Percentiles rank a stretch among this genome's conserved stretches.
phyloP scores from a whole-genome alignment of 2,888 invertebrate species.

The Agrochola litura region DNA sequence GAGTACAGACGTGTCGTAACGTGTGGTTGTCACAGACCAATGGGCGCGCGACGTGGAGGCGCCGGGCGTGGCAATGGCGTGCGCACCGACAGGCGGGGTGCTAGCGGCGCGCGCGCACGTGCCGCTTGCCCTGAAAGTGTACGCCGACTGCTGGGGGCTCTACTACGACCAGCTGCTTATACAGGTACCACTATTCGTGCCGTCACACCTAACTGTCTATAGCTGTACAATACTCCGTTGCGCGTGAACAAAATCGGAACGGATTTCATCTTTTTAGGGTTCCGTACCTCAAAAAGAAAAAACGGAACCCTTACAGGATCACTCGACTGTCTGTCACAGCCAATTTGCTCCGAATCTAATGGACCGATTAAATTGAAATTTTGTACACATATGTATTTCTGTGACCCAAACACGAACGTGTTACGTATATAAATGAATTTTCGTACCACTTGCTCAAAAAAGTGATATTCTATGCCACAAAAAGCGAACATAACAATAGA shows the following conservation, averaged over 20 bases:
- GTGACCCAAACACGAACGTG: too few species aligned
- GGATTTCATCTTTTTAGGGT: not conserved
- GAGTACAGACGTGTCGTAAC: not conserved
- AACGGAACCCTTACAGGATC: too few species aligned
- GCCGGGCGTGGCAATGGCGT: constrained; percentile 73
- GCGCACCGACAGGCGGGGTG: constrained; percentile 66
- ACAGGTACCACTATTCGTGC: constrained; percentile 67
- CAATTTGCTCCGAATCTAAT: too few species aligned
- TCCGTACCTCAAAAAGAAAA: too few species aligned
- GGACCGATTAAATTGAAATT: too few species aligned
- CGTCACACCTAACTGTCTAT: not conserved
- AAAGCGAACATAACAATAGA: too few species aligned
- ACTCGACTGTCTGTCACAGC: too few species aligned
- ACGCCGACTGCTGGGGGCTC: constrained; percentile 82
- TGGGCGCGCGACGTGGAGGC: constrained; percentile 70
- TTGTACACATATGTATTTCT: too few species aligned
- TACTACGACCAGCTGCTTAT: constrained; percentile 82
- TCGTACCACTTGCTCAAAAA: too few species aligned
- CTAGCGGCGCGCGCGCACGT: constrained; percentile 61
- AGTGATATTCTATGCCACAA: too few species aligned
- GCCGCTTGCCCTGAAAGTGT: constrained; percentile 69
- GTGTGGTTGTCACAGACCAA: constrained; percentile 63
- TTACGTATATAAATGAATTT: too few species aligned
- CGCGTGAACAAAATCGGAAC: not conserved
- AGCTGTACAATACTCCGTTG: not conserved